Evolutionary conservation across 2,113 vertebrate species (phyloP), one percentile per base, ranked within the genome.

Genomic region (Ciconia boyciana): DNA sequence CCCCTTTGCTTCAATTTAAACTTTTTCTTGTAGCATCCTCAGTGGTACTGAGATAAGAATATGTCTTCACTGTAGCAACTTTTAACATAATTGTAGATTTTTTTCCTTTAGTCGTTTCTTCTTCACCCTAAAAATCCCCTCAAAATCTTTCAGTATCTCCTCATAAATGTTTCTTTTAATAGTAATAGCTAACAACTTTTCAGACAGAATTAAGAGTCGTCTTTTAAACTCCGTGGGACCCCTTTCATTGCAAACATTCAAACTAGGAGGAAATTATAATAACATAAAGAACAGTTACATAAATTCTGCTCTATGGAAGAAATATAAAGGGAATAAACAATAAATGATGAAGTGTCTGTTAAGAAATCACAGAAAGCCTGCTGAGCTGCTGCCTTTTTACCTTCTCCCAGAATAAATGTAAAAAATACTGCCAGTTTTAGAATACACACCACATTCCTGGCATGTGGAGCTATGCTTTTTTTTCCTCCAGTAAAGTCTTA

Each of bases 291-390:
- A 51, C 14, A 51, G 39, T 89, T 83, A 48, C 15, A 76, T 81
- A 89, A 74, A 87, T 91, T 79, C 64, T 79, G 28, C 44, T 89
- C 16, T 39, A 2, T 66, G 61, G 39, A 84, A 89, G n/a, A 91
- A 82, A 89, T 76, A 65, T 36, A 82, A 83, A 89, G 44, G 7
- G 21, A 93, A 94, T 92, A 89, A 97, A 92, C 44, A 87, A 78
- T 64, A 90, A 87, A 91, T 80, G 16, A 94, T 64, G 16, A 86
- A 88, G 7, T 32, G 8, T 60, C 44, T 84, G 74, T 82, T 84
- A 92, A 84, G 57, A 82, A 89, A 93, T 65, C 69, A 84, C 11
- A 92, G 60, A 60, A 87, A 75, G 51, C 43, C 55, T 84, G 31
- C 69, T 72, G 77, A 75, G 69, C 32, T 91, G 31, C 8, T 91